Evolutionary conservation across 1,140 invertebrate genomes (phyloP), one percentile per base, ranked within the genome.

Genomic region (Drosophila fuyamai): DNA sequence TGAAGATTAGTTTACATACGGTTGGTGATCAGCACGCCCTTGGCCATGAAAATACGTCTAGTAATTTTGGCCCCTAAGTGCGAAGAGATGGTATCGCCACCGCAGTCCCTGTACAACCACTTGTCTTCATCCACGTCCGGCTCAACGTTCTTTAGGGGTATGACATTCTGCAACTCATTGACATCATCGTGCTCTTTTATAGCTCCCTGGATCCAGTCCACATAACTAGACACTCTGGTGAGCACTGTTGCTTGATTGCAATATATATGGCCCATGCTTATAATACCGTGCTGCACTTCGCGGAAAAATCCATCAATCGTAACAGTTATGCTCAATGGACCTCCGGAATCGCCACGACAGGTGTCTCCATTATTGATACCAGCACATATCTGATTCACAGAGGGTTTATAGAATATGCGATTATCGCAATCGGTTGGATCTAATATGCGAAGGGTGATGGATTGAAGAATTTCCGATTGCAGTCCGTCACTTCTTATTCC

Each of bases 391-490:
- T 67, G 44, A 0, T 29, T 35, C 1, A 4, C 2, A 18, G 13
- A 23, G 5, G 14, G 14, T 4, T 3, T 5, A 0, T 1, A 0
- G 0, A 0, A 0, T 2, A 27, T 1, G 2, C 0, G 0, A 0
- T 0, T 0, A 0, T 12, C 4, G 36, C 63, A 67, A 0, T 0
- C 0, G 0, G 2, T 1, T 5, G 13, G 36, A 35, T 13, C 0
- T 0, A 8, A 13, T 0, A 13, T 16, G 0, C 10, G 0, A 1
- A 67, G 1, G 1, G 0, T 13, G 10, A 50, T 0, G 1, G 16
- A 27, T 32, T 43, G 63, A 6, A 67, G 35, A 10, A 13, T 12
- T 10, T 41, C 13, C 43, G 43, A 47, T 3, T 3, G 0, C 0
- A 0, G 0, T 0, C 18, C 23, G 12, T 29, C 3, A 1, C 0